Evolutionary conservation across 2,113 vertebrate species (phyloP), one percentile per base, ranked within the genome.

Genomic region (Solea senegalensis): DNA sequence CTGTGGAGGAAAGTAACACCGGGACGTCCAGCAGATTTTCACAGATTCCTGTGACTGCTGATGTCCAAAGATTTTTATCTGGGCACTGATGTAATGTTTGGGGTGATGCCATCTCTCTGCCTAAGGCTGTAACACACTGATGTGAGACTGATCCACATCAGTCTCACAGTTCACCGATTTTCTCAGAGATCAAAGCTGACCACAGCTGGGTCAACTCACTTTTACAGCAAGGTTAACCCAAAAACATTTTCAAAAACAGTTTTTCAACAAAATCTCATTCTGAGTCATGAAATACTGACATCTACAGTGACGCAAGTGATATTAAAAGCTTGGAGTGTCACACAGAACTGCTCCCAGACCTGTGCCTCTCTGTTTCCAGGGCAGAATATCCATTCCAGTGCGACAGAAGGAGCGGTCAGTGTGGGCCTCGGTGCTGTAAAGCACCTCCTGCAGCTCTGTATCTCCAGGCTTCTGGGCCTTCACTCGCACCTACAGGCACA

Each of bases 361-460:
- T 72, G 68, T n/a, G 2, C 53, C 53, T n/a, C 13, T 77, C 52
- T 87, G 82, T 67, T 81, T 90, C 93, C 93, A 94, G n/a, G 93
- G 93, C 65, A 84, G 64, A 65, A 94, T 89, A 15, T 85, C 40
- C 73, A 94, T 84, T 0, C 90, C 88, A 1, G 89, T 93, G 41
- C 89, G 87, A 26, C 89, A 93, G 90, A 90, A 93, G 48, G 85
- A 90, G 11, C 91, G 91, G 82, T 94, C 91, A 0, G 92, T 94
- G 88, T 93, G 91, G 0, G 88, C 89, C 90, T 94, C 93, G 0
- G 91, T 93, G 89, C 92, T 90, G 88, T 93, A 94, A 65, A 93
- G 72, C 2, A 93, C 72, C 76, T 94, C 93, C 85, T 93, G 93
- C 7, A 85, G 78, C 65, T 86, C 69, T 16, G 79, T 78, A 4